Evolutionary conservation across 1,140 invertebrate genomes (phyloP).

Genomic region (Drosophila cardini): DNA sequence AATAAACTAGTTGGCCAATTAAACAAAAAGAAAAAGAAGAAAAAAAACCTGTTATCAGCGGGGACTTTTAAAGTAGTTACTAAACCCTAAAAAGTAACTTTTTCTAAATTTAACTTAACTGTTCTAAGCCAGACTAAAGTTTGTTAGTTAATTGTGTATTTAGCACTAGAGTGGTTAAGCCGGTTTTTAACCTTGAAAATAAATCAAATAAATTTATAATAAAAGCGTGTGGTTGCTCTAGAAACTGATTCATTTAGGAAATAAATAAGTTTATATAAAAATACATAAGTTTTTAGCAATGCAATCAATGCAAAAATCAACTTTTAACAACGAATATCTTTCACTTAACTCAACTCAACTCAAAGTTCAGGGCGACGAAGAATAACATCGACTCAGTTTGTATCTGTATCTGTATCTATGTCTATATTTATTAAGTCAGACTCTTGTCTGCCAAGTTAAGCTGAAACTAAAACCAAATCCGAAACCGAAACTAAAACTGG

Average conservation of each 20-base stretch:
- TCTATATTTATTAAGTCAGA: constrained; percentile 15
- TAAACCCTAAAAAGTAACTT: constrained; percentile 15
- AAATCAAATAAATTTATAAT: constrained; percentile 18
- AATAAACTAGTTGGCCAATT: constrained; percentile 2
- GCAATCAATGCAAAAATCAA: background rate
- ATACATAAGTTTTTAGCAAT: background rate
- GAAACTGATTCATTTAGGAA: constrained; percentile 11
- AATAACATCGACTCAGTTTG: constrained; percentile 14
- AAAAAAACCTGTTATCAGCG: constrained; percentile 17
- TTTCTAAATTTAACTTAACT: constrained; percentile 7
- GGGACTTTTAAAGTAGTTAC: background rate
- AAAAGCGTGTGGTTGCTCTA: constrained; percentile 34
- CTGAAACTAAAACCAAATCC: constrained; percentile 18
- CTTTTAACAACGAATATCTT: background rate
- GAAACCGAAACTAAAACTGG: constrained; percentile 43
- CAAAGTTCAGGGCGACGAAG: background rate
- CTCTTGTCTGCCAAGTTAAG: constrained; percentile 29
- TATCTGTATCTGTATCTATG: constrained; percentile 5
- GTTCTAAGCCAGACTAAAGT: constrained; percentile 17
- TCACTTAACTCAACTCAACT: background rate
- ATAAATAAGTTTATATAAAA: background rate
- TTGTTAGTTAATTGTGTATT: constrained; percentile 26
- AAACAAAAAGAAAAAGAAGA: background rate
- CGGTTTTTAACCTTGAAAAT: constrained; percentile 51
- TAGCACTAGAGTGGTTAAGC: constrained; percentile 40